These are phyloP conservation scores for Melinopterus prodromus DNA, from an alignment of 2,888 invertebrate species.

Conservation along the genomic window DNA sequence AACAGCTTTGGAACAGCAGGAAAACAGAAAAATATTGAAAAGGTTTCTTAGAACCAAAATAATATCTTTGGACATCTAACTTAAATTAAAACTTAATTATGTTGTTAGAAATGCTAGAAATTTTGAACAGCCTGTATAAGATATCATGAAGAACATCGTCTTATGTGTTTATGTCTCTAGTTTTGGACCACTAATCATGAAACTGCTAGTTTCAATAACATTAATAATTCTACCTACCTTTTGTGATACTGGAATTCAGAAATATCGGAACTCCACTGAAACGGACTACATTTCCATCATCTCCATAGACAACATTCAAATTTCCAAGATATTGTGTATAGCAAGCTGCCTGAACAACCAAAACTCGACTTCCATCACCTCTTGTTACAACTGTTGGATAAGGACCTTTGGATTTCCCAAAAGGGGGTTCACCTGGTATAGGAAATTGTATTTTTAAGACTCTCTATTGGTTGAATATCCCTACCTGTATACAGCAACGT, in stretches of 20 bases:
- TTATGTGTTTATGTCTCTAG: too few relatives aligned
- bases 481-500: slow-evolving; percentile 74
- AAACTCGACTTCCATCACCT: slow-evolving; percentile 63
- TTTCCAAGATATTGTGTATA: slow-evolving; percentile 82
- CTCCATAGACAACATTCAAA: slow-evolving; percentile 75
- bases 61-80: too few relatives aligned
- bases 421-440: slow-evolving; percentile 29
- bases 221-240: too few relatives aligned
- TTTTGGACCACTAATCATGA: too few relatives aligned
- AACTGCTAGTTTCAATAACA: too few relatives aligned
- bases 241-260: slow-evolving; percentile 66
- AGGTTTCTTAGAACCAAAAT: too few relatives aligned
- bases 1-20: too few relatives aligned
- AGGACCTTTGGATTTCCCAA: slow-evolving; percentile 62
- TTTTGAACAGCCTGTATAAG: too few relatives aligned
- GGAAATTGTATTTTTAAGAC: background rate
- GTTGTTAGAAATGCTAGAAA: too few relatives aligned
- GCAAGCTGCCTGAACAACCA: slow-evolving; percentile 77
- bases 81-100: too few relatives aligned
- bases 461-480: background rate
- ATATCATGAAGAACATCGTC: too few relatives aligned
- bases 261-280: slow-evolving; percentile 81
- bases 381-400: slow-evolving; percentile 75
- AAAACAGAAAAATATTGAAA: too few relatives aligned
- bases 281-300: slow-evolving; percentile 68